A percentile compares a stretch with the other conserved stretches of the same genome.
phyloP scores from a whole-genome alignment of 2,113 vertebrate species.

The Bos taurus region DNA sequence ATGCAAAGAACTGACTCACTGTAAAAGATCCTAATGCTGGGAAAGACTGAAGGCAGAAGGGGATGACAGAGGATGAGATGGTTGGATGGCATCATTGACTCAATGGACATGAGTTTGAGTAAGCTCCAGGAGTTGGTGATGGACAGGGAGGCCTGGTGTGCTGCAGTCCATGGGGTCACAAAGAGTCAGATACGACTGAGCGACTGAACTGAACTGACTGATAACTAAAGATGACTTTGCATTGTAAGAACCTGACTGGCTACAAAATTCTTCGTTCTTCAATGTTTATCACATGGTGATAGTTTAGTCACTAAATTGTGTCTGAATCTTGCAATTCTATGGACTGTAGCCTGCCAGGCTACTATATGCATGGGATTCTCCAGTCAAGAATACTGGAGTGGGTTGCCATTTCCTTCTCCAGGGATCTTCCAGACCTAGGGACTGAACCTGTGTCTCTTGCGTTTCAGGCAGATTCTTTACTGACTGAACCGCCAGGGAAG shows the following conservation, averaged over 20 bases:
- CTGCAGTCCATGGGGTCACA: not conserved
- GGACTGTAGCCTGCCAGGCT: not conserved
- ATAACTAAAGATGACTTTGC: not conserved
- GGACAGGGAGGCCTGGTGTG: not conserved
- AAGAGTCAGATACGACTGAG: not conserved
- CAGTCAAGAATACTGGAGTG: not conserved
- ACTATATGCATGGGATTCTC: not conserved
- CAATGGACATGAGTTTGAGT: not conserved
- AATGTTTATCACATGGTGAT: not conserved
- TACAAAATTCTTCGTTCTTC: not conserved
- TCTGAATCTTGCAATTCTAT: not conserved
- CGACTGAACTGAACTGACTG: not conserved
- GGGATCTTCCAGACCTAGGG: not conserved
- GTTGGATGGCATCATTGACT: not conserved
- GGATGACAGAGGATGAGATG: not conserved
- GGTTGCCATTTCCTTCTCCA: not conserved
- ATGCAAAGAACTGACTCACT: not conserved
- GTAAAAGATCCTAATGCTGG: not conserved
- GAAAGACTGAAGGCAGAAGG: not conserved
- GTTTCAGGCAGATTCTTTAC: not conserved
- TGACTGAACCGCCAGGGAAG: not conserved
- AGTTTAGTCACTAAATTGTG: not conserved
- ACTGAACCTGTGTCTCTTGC: not conserved
- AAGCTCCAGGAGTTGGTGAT: fast-evolving
- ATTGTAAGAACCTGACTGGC: not conserved